Base-by-base conservation (phyloP, 2,888 invertebrate genomes). In the Arenicola marina region DNA sequence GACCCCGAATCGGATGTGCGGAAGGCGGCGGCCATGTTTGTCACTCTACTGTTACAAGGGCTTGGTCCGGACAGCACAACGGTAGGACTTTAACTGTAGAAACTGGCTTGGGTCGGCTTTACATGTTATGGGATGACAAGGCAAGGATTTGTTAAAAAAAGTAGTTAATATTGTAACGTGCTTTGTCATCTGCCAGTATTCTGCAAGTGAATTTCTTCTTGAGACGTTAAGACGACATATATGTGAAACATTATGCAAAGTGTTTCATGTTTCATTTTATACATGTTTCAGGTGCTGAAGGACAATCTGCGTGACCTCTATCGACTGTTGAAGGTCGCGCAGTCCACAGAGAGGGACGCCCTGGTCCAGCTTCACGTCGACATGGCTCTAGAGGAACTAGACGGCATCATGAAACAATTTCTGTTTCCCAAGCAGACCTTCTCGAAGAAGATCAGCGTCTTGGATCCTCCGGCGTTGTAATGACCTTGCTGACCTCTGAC, bases 11-110 rank as follows among this genome's bases (percentile, higher is more conserved):
- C 88, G 2, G 90, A 91, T 81, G 91, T 92, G 43, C 86, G 92
- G 57, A 86, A 92, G 75, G 92, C 92, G 2, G 91, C 91, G 3
- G 89, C 91, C 18, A 86, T 92, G 83, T 89, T 92, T n/a, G 86
- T 91, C 67, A 87, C 89, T 44, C 87, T 90, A 72, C 82, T 93
- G 55, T 84, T 93, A 46, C 88, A 88, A 75, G 93, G 93, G 4
- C 84, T 92, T 15, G 91, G 90, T 34, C 88, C 86, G 73, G 89
- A 91, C 69, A 87, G 88, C 28, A 83, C 92, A 11, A 74, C 76
- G 75, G 85, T 85, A 73, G 72, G 53, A 44, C 21, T 54, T 54
- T 1, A 21, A 1, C n/a, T 31, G n/a, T 21, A 28, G 1, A 54
- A 54, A n/a, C n/a, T n/a, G n/a, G n/a, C n/a, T n/a, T n/a, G n/a